Base-by-base conservation (phyloP, 2,888 invertebrate genomes). In the Tetramorium bicarinatum region DNA sequence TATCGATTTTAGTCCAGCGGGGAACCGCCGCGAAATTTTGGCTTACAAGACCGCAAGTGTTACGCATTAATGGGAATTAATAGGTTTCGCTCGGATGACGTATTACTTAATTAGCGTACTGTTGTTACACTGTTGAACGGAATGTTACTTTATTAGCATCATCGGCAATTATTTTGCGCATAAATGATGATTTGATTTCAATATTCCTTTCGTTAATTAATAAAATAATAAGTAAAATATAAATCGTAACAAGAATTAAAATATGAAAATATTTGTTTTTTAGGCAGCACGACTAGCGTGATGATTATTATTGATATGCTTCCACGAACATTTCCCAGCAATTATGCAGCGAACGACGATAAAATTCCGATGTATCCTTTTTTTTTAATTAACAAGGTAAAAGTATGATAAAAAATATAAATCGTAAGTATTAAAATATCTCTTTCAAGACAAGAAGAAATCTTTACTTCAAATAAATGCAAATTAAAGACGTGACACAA, bases 21-120 rank as follows among this genome's bases (percentile, higher is more conserved):
- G 47, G 69, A 79, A 66, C 67, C 29, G 52, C 29, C 67, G 29
- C 44, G 77, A 56, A 77, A 77, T 77, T 77, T 77, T 29, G 77
- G 67, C 44, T 54, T 67, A 54, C 76, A 64, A 4, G 44, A 15
- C 18, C 54, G 15, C n/a, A n/a, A n/a, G n/a, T n/a, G n/a, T n/a
- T n/a, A 67, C 67, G 44, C 54, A 34, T 77, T 56, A 67, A 18
- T 41, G 56, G 54, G 54, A 54, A 67, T 77, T 77, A 77, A 77
- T 56, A 38, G 54, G 21, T 56, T 44, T 56, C 54, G 54, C 54
- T 29, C 44, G 44, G 11, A 56, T 67, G 62, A 44, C 25, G n/a
- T 76, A 54, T 66, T 41, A 66, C 25, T 54, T 77, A 54, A 77
- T 77, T 77, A 66, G 41, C 34, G 52, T 9, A 54, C 29, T 44